phyloP scores from a whole-genome alignment of 2,888 invertebrate species.

The Leucophenga montana region DNA sequence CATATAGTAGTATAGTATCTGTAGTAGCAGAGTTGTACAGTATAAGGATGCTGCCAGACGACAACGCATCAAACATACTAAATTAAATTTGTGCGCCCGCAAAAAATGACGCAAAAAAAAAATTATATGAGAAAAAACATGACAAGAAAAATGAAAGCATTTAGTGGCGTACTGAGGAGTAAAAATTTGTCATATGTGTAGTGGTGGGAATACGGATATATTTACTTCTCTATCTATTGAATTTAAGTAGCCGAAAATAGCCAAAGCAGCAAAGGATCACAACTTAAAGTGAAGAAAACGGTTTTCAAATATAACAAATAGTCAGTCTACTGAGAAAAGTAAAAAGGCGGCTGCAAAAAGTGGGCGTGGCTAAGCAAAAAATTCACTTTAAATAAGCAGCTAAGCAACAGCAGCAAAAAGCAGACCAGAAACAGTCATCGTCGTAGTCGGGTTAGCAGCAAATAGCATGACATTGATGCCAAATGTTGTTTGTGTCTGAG shows the following conservation, averaged over 20 bases:
- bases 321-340: too few species aligned
- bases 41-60: conserved; percentile 35
- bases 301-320: conserved; percentile 10
- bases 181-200: neutral
- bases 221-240: too few species aligned
- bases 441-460: conserved; percentile 22
- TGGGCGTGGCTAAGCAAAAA: neutral
- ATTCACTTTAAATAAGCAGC: conserved; percentile 37
- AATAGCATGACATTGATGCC: conserved; percentile 59
- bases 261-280: neutral
- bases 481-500: conserved; percentile 55
- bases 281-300: neutral
- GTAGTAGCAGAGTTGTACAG: too few species aligned
- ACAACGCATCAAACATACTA: conserved; percentile 59
- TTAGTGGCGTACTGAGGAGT: conserved; percentile 44
- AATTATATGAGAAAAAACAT: conserved; percentile 33
- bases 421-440: conserved; percentile 26
- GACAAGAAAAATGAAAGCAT: conserved; percentile 29
- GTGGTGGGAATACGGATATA: too few species aligned
- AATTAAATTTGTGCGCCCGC: conserved; percentile 54
- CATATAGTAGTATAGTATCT: conserved; percentile 43
- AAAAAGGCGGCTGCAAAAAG: neutral
- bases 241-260: neutral
- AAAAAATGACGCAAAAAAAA: conserved; percentile 16
- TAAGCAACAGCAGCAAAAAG: neutral